phyloP scores from a whole-genome alignment of 2,888 invertebrate species.

The Scaptomyza flava region DNA sequence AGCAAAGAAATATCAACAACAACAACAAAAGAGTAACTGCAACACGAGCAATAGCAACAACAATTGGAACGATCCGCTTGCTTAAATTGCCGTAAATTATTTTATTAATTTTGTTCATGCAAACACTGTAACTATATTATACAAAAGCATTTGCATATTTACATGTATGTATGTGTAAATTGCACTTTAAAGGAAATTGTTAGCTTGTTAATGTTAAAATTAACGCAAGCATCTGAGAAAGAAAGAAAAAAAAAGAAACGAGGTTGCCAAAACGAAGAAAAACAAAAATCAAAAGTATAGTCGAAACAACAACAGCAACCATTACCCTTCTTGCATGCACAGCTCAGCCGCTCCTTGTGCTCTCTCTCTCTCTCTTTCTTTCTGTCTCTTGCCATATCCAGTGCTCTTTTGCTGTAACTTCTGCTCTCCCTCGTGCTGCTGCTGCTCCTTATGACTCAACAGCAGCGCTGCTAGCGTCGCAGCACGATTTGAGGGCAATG shows the following conservation, averaged over 20 bases:
- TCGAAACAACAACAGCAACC: conserved; percentile 49
- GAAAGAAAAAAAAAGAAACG: conserved; percentile 54
- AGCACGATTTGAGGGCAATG: conserved; percentile 60
- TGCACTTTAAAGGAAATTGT: conserved; percentile 22
- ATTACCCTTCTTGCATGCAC: conserved; percentile 19
- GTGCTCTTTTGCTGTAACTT: conserved; percentile 22
- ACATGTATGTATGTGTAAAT: conserved; percentile 18
- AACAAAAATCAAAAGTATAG: conserved; percentile 51
- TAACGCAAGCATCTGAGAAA: conserved; percentile 63
- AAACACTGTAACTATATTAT: conserved; percentile 42
- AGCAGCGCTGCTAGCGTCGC: conserved; percentile 46
- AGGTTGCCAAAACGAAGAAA: conserved; percentile 45
- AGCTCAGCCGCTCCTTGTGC: conserved; percentile 46
- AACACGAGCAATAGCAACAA: conserved; percentile 41
- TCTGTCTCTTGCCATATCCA: conserved; percentile 2
- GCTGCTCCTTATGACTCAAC: conserved; percentile 64
- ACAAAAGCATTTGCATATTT: conserved; percentile 14
- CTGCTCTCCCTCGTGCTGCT: conserved; percentile 28
- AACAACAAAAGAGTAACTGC: conserved; percentile 27
- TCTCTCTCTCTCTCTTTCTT: conserved; percentile 4
- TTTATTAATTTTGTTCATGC: conserved; percentile 64
- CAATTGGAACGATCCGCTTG: conserved; percentile 49
- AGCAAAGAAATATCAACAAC: conserved; percentile 38
- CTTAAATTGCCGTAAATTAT: conserved; percentile 75
- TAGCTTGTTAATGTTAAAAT: conserved; percentile 65